Conservation (phyloP, 2,888 invertebrate genomes). For the Odontomyia ornata region DNA sequence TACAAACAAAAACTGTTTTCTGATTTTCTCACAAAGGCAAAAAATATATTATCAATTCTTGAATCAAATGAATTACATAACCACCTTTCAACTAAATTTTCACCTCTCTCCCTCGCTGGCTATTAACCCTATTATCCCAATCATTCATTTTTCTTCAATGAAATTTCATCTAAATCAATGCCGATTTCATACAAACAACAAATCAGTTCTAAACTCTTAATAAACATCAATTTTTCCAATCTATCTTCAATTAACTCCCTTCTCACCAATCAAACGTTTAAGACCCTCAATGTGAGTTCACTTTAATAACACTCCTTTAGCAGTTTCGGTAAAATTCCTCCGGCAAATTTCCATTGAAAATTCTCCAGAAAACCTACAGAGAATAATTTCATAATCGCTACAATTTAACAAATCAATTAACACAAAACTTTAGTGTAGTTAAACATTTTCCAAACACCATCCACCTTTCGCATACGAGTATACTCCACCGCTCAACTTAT, state of each 20-base stretch:
- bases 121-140: background rate
- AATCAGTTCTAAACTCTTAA: background rate
- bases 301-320: background rate
- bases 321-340: background rate
- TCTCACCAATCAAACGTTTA: background rate
- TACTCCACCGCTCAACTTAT: no score
- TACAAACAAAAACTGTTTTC: no score
- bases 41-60: no score
- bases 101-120: no score
- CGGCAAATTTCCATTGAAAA: conserved; percentile 23
- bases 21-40: no score
- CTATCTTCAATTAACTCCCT: background rate
- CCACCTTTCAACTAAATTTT: no score
- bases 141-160: conserved; percentile 2
- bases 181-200: conserved; percentile 6
- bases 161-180: background rate
- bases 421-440: conserved; percentile 17
- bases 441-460: background rate
- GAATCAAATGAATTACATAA: no score
- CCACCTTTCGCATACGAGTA: no score
- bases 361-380: background rate
- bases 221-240: conserved; percentile 15
- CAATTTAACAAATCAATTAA: conserved; percentile 44
- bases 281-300: background rate
- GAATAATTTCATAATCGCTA: conserved; percentile 40